Conservation (phyloP, 2,888 invertebrate species). For the Agrotis puta region DNA sequence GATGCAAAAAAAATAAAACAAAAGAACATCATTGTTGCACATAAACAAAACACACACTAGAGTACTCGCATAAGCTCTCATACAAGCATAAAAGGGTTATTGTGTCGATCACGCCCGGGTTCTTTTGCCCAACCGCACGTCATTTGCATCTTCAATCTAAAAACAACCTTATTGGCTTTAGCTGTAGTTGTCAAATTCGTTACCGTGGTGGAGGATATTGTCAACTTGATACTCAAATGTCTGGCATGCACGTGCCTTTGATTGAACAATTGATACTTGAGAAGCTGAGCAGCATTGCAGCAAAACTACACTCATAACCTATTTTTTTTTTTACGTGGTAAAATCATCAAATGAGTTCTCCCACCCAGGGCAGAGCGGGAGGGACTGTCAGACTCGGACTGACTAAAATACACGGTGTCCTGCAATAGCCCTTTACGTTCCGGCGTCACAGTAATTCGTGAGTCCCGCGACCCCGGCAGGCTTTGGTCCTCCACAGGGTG, state of each 20-base stretch:
- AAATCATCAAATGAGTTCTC: too few relatives aligned
- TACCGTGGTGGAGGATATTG: conserved; percentile 1
- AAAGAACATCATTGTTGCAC: not conserved
- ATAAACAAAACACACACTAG: conserved; percentile 9
- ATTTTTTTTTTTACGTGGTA: too few relatives aligned
- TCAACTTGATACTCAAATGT: conserved; percentile 19
- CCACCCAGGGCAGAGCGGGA: too few relatives aligned
- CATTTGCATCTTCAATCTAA: not conserved
- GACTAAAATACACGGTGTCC: too few relatives aligned
- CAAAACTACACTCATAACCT: too few relatives aligned
- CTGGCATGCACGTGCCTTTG: conserved; percentile 28
- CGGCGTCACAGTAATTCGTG: too few relatives aligned
- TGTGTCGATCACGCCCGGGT: conserved; percentile 46
- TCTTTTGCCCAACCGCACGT: conserved; percentile 14
- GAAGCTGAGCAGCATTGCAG: not conserved
- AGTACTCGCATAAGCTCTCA: conserved; percentile 18
- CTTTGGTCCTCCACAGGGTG: too few relatives aligned
- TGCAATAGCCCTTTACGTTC: too few relatives aligned
- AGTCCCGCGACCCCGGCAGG: too few relatives aligned
- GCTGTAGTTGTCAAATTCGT: not conserved
- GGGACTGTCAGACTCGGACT: too few relatives aligned
- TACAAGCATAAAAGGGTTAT: conserved; percentile 32
- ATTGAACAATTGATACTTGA: conserved; percentile 22
- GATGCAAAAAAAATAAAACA: conserved; percentile 16
- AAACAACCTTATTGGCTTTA: not conserved